Percentiles rank a stretch among this genome's conserved stretches.
phyloP scores from a whole-genome alignment of 2,113 vertebrate species.

The Euleptes europaea region DNA sequence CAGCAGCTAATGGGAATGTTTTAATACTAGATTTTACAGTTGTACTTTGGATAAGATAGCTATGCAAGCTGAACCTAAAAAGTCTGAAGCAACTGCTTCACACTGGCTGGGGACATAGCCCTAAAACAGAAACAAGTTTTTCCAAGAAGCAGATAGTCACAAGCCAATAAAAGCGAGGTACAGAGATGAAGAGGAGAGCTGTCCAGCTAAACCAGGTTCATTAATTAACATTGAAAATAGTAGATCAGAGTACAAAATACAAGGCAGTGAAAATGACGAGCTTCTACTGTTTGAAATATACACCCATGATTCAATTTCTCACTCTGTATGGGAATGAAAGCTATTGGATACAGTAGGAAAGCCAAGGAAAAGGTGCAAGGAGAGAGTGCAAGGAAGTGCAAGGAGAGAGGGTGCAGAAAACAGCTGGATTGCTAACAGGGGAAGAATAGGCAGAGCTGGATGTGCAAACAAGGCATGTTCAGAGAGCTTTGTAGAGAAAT shows the following conservation, averaged over 20 bases:
- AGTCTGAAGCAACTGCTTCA: not conserved
- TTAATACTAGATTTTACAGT: slow-evolving; percentile 57
- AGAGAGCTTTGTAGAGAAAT: not conserved
- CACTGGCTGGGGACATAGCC: not conserved
- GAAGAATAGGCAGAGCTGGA: not conserved
- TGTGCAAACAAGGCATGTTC: not conserved
- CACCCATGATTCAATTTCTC: not conserved
- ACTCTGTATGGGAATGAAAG: not conserved
- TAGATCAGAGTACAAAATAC: not conserved
- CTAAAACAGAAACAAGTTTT: not conserved
- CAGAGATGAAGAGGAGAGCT: not conserved
- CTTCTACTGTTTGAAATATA: not conserved
- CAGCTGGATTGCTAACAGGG: not conserved
- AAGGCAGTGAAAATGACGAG: not conserved
- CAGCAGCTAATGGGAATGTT: slow-evolving; percentile 50
- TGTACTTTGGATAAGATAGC: slow-evolving; percentile 2
- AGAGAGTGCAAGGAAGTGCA: not conserved
- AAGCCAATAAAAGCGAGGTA: not conserved
- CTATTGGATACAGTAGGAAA: not conserved
- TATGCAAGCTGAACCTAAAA: not conserved
- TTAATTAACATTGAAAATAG: not conserved
- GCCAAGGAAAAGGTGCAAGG: not conserved
- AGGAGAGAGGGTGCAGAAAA: not conserved
- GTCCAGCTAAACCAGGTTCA: not conserved
- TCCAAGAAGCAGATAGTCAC: not conserved